phyloP scores from a whole-genome alignment of 2,113 vertebrate genomes.

The Puma concolor region DNA sequence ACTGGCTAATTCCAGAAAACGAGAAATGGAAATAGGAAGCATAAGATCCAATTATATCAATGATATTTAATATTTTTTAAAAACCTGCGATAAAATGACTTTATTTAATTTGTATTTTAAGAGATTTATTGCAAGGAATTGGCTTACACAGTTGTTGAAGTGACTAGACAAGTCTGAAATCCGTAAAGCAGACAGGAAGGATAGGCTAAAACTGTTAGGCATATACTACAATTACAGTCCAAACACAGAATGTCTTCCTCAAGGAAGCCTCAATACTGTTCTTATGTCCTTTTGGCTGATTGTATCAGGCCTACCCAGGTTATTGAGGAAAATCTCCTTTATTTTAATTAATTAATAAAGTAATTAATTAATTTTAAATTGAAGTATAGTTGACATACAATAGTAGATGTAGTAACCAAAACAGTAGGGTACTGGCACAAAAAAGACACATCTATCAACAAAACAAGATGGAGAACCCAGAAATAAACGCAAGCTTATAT shows the following conservation, averaged over 20 bases:
- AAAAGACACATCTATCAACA: background rate
- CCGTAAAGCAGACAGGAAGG: background rate
- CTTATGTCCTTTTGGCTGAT: background rate
- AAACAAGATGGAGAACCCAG: background rate
- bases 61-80: background rate
- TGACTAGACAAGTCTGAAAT: background rate
- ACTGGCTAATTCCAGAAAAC: background rate
- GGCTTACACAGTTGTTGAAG: background rate
- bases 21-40: background rate
- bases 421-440: background rate
- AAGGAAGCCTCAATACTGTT: background rate
- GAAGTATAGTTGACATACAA: background rate
- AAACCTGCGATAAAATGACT: background rate
- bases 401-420: background rate
- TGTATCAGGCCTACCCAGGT: background rate
- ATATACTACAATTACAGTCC: background rate
- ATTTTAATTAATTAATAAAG: background rate
- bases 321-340: background rate
- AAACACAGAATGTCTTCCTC: background rate
- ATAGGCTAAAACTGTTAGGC: background rate
- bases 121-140: background rate
- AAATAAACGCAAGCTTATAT: background rate
- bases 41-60: background rate
- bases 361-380: background rate
- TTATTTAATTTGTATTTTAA: background rate